Evolutionary conservation across 2,888 invertebrate species (phyloP), one percentile per base, ranked within the genome.

Genomic region (Drosophila lutescens): DNA sequence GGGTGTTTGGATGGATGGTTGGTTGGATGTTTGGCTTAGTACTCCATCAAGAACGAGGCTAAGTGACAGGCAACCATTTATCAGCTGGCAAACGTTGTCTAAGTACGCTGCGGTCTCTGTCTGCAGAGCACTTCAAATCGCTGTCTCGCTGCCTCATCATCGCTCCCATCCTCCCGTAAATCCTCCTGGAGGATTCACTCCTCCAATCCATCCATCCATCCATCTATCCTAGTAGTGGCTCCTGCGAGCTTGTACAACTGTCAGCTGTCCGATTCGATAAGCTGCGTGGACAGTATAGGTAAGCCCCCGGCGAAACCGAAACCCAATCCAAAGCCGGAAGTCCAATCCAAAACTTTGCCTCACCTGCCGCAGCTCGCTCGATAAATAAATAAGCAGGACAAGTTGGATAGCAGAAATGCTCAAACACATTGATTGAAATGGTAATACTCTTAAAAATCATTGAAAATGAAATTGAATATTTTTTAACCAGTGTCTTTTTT

Each of bases 31-130:
- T 54, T 36, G 44, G 38, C 34, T 26, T 56, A 47, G 69, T 40
- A 34, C 65, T 54, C 47, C 30, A 68, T 67, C 40, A 47, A 41
- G 55, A 49, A 44, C 13, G 53, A 20, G 50, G 51, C 58, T 34
- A 49, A 74, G 56, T 70, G 87, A 79, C 87, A 79, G 84, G 57
- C 68, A 61, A 66, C 79, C 84, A 90, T 90, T 89, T 90, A 89
- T 90, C 89, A 88, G 80, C 57, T 50, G 58, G 59, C 20, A 59
- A 59, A 41, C 40, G 58, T 49, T 67, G 62, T 79, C 72, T 75
- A 81, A 86, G 84, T 86, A 74, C 71, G 67, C 57, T 81, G 85
- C 80, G 82, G 84, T 60, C 74, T 60, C 50, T 56, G 67, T 74
- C 80, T 59, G 70, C 68, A 58, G 41, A 70, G 65, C 73, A 78